phyloP scores from a whole-genome alignment of 2,113 vertebrate genomes.

The Ochotona princeps region DNA sequence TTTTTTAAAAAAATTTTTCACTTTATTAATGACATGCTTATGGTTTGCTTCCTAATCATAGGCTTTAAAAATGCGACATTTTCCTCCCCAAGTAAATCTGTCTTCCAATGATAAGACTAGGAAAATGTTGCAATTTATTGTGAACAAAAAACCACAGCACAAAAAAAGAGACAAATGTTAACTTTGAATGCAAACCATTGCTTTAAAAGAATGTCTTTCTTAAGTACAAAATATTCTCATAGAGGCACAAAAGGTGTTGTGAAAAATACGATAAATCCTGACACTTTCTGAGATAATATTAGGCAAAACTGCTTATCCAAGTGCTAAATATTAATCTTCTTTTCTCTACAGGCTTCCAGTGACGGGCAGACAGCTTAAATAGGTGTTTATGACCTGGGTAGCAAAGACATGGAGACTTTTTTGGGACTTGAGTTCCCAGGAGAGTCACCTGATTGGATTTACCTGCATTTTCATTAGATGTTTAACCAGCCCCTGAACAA shows the following conservation, averaged over 20 bases:
- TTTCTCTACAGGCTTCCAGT: not conserved
- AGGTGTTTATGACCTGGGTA: not conserved
- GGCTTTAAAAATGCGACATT: constrained; percentile 69
- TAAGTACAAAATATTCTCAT: not conserved
- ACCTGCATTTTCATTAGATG: not conserved
- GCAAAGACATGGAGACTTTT: not conserved
- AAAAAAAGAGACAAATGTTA: constrained; percentile 60
- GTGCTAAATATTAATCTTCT: not conserved
- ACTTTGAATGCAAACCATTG: constrained; percentile 62
- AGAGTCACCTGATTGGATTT: not conserved
- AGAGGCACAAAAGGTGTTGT: not conserved
- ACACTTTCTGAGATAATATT: not conserved
- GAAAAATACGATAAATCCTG: not conserved
- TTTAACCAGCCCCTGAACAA: not conserved
- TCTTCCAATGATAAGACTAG: constrained; percentile 46
- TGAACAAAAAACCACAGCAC: constrained; percentile 28
- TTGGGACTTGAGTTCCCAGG: not conserved
- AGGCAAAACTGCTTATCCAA: not conserved
- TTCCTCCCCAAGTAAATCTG: constrained; percentile 68
- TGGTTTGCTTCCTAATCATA: too few relatives aligned
- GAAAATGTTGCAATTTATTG: constrained; percentile 65
- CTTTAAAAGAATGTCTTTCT: constrained; percentile 63
- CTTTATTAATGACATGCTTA: too few relatives aligned
- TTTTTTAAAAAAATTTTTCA: too few relatives aligned
- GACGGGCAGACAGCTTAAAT: not conserved